These are phyloP conservation scores for Rousettus leschenaultii DNA, from an alignment of 2,113 vertebrate species.

Conservation along the genomic window DNA sequence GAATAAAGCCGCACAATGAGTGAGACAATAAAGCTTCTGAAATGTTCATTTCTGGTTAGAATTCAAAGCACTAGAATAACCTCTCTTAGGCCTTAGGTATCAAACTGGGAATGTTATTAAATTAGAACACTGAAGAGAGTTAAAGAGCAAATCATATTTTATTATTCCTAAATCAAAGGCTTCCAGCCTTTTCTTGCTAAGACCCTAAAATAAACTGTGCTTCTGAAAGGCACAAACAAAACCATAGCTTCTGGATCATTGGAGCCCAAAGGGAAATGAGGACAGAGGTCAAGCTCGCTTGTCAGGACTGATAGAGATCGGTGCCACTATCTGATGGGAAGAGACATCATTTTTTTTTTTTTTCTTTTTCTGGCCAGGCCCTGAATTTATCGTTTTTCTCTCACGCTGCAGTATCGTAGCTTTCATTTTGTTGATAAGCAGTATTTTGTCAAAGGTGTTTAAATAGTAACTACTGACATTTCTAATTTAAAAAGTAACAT, in stretches of 20 bases:
- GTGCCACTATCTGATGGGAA: neutral
- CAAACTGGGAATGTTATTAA: neutral
- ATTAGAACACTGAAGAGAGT: neutral
- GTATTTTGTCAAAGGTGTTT: neutral
- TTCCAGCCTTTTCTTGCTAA: neutral
- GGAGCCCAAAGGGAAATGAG: neutral
- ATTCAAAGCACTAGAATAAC: neutral
- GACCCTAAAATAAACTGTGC: neutral
- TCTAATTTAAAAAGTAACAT: constrained; percentile 4
- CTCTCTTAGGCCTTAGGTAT: neutral
- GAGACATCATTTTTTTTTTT: neutral
- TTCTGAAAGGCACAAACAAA: neutral
- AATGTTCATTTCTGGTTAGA: neutral
- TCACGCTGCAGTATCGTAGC: neutral
- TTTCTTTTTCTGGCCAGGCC: neutral
- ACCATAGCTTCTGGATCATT: neutral
- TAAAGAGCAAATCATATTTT: neutral
- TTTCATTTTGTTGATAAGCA: constrained; percentile 10
- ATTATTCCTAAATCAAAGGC: neutral
- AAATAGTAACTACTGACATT: neutral
- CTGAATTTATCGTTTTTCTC: neutral
- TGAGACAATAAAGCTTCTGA: neutral
- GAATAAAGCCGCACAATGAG: neutral
- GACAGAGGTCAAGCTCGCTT: neutral
- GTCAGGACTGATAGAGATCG: neutral